Percentiles rank a stretch among this genome's conserved stretches.
phyloP scores from a whole-genome alignment of 2,113 vertebrate species.

The Prinia subflava region DNA sequence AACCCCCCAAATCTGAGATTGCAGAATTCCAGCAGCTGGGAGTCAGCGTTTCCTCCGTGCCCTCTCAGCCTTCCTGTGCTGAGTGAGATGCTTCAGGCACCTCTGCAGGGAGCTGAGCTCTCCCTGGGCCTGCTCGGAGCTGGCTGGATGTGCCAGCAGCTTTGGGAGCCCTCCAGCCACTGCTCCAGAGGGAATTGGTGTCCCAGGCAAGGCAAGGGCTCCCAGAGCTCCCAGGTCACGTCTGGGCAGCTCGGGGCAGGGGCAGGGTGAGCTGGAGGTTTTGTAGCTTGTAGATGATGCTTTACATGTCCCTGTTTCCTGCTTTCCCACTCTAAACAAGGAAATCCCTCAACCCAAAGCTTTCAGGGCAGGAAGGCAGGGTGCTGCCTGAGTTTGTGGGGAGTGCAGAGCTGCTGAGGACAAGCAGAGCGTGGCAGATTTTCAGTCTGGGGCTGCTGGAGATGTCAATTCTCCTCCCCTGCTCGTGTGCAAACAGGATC shows the following conservation, averaged over 20 bases:
- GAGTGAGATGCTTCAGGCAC: neutral
- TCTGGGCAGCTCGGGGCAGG: conserved; percentile 25
- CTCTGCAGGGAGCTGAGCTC: neutral
- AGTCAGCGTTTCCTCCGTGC: neutral
- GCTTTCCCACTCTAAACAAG: neutral
- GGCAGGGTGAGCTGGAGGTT: neutral
- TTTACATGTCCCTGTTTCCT: conserved; percentile 12
- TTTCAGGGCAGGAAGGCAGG: neutral
- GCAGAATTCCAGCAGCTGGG: neutral
- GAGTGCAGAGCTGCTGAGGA: neutral
- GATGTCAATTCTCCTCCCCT: neutral
- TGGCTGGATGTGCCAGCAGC: neutral
- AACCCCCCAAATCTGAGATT: neutral
- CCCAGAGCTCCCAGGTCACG: neutral
- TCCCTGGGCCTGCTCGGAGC: neutral
- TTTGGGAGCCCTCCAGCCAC: neutral
- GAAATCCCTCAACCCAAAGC: neutral
- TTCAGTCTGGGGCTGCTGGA: neutral
- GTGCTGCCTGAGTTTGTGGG: accelerated
- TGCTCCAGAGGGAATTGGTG: neutral
- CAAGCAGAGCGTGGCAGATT: accelerated
- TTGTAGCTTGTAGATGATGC: neutral
- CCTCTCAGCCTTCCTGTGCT: neutral
- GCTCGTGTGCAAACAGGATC: neutral
- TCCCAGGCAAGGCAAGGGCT: neutral